Base-by-base conservation (phyloP, 2,113 vertebrate genomes). In the Poeciliopsis retropinna region DNA sequence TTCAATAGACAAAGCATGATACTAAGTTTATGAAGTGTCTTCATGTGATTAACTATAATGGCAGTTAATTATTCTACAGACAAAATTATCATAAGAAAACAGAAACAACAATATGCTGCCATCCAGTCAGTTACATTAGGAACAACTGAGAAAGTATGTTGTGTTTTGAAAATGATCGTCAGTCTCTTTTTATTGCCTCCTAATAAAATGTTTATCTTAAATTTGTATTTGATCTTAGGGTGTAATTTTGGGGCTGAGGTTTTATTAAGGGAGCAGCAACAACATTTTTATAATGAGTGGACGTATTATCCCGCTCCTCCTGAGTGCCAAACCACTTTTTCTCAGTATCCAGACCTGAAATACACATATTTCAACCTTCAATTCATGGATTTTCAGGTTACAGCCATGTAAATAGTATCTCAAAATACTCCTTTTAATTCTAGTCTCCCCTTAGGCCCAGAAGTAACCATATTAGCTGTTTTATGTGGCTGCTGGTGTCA, bases 321-420 rank as follows among this genome's bases (percentile, higher is more conserved):
- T 76, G 67, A 78, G 61, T 80, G 82, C 88, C 82, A 88, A 86
- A 76, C 76, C 82, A 83, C 78, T 82, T 88, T 77, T 68, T 86
- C 80, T 68, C 75, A 41, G n/a, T 79, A 51, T 51, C 74, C 66
- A 82, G 77, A 81, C 51, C 73, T 60, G 75, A 72, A 82, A 76
- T 68, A 10, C 51, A 82, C 41, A 78, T 31, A 15, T 64, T 66
- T 78, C 44, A 61, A 47, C n/a, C 15, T 70, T 6, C 34, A 74
- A 70, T 78, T 74, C 76, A 60, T 75, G 64, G 32, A 44, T 30
- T 39, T 70, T 32, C 65, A 82, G 63, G 80, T 83, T 78, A 82
- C 67, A 51, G 73, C 63, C 60, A 68, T 75, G 81, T 34, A 60
- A 44, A 27, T 60, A 70, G 64, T 2, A 4, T 51, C 61, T 69